phyloP scores from a whole-genome alignment of 1,140 invertebrate genomes.

The Drosophila auraria region DNA sequence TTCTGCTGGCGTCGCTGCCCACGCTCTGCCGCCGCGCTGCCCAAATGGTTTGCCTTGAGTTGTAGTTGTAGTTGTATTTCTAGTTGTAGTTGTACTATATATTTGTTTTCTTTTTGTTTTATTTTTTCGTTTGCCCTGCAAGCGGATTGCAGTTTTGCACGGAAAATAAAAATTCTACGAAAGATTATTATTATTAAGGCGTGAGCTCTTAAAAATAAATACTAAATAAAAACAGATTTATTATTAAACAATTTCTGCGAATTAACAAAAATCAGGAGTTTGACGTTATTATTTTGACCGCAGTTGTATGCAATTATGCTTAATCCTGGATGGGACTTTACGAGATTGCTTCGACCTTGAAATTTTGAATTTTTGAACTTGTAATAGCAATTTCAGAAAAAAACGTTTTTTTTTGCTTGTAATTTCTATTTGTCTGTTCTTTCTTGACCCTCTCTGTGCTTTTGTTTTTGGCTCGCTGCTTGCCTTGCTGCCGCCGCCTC shows the following conservation, averaged over 20 bases:
- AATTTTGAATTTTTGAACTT: too few relatives aligned
- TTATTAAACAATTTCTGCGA: too few relatives aligned
- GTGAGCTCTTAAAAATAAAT: background rate
- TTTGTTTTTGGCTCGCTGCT: slow-evolving; percentile 38
- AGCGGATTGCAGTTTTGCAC: slow-evolving; percentile 61
- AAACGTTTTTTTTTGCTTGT: background rate
- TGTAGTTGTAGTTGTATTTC: slow-evolving; percentile 16
- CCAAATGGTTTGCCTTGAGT: slow-evolving; percentile 70
- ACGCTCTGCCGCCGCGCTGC: slow-evolving; percentile 21
- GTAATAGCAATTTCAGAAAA: too few relatives aligned
- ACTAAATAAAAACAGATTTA: background rate
- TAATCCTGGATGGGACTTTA: too few relatives aligned
- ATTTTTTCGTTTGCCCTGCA: slow-evolving; percentile 56
- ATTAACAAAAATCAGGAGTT: too few relatives aligned
- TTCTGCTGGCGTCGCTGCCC: slow-evolving; percentile 59
- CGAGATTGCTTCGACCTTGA: too few relatives aligned
- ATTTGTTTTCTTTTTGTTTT: slow-evolving; percentile 52
- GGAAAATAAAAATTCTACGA: background rate
- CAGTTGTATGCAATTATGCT: too few relatives aligned
- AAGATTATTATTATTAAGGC: background rate
- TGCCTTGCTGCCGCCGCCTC: slow-evolving; percentile 3
- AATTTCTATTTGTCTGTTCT: slow-evolving; percentile 53
- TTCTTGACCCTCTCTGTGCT: slow-evolving; percentile 30
- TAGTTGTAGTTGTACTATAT: slow-evolving; percentile 57
- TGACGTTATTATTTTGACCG: too few relatives aligned